Evolutionary conservation across 2,888 invertebrate species (phyloP).

Genomic region (Athripsodes cinereus): DNA sequence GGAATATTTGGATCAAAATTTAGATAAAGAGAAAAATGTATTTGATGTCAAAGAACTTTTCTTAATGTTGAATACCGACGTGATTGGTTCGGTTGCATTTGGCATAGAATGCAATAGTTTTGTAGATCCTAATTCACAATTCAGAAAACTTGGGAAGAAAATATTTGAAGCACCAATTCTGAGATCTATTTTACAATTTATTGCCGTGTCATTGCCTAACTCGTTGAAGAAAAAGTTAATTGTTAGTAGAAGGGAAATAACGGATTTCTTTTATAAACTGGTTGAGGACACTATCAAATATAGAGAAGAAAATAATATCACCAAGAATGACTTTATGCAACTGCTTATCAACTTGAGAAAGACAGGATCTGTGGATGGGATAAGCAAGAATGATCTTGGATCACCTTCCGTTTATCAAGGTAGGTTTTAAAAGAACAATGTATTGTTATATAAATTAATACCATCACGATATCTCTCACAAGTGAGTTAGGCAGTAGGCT

Average conservation of each 20-base stretch:
- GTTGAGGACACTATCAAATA: conserved; percentile 41
- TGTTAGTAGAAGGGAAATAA: conserved; percentile 11
- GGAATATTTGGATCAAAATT: conserved; percentile 26
- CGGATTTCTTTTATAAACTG: conserved; percentile 39
- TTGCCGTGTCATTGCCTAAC: conserved; percentile 11
- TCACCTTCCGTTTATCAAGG: too few species aligned
- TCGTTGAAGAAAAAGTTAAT: background rate
- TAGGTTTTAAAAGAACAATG: too few species aligned
- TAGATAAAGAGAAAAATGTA: conserved; percentile 18
- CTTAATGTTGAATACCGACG: conserved; percentile 44
- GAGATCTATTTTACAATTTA: background rate
- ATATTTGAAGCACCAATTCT: background rate
- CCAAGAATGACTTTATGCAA: conserved; percentile 50
- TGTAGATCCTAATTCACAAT: conserved; percentile 36
- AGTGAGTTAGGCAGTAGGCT: too few species aligned
- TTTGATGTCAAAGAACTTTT: conserved; percentile 41
- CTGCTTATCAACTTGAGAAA: conserved; percentile 48
- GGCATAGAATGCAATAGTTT: conserved; percentile 43
- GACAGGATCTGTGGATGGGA: conserved; percentile 21
- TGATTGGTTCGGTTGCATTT: conserved; percentile 45
- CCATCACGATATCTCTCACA: too few species aligned
- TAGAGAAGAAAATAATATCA: conserved; percentile 36
- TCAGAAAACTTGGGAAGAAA: conserved; percentile 30
- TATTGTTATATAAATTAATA: too few species aligned
- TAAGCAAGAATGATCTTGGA: too few species aligned